Conservation (phyloP, 2,888 invertebrate species). For the Ellobium chinense region DNA sequence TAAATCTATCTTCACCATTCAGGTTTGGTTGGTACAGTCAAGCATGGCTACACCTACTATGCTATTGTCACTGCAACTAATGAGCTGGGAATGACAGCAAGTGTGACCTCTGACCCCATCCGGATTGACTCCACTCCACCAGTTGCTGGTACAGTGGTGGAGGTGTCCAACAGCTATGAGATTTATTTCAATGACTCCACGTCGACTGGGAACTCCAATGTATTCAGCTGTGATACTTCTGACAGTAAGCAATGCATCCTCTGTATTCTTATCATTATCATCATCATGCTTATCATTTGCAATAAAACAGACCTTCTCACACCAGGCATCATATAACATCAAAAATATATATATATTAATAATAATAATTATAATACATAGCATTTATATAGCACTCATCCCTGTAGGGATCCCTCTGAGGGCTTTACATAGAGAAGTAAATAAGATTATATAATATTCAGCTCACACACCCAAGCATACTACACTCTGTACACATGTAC, state of each 20-base stretch:
- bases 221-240: conserved; percentile 49
- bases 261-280: too few relatives aligned
- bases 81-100: conserved; percentile 51
- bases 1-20: neutral
- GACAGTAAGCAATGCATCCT: conserved; percentile 51
- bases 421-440: too few relatives aligned
- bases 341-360: too few relatives aligned
- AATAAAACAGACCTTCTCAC: too few relatives aligned
- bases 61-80: conserved; percentile 57
- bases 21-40: conserved; percentile 48
- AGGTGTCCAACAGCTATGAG: conserved; percentile 49
- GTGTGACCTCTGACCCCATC: conserved; percentile 53
- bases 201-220: conserved; percentile 49
- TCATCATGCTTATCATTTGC: too few relatives aligned
- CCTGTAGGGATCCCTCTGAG: too few relatives aligned
- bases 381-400: too few relatives aligned
- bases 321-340: too few relatives aligned
- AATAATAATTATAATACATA: too few relatives aligned
- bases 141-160: conserved; percentile 53
- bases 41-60: conserved; percentile 48
- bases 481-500: too few relatives aligned
- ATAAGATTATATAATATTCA: too few relatives aligned
- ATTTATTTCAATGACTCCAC: conserved; percentile 45
- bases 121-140: conserved; percentile 60
- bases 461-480: too few relatives aligned